Conservation (phyloP, 2,888 invertebrate genomes). For the Archips crataeganus region DNA sequence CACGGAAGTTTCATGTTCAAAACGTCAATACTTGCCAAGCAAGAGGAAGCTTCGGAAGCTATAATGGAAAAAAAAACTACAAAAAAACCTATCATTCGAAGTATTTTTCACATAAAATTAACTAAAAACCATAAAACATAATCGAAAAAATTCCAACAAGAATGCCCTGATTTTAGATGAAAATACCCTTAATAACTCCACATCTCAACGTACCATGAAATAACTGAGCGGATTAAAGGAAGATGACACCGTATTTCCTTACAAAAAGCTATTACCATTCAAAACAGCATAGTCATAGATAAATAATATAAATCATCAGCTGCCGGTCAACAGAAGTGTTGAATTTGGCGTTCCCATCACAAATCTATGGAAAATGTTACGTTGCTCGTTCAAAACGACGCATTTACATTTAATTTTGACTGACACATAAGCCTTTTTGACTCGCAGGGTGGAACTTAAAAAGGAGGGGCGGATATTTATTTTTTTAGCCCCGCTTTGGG, state of each 20-base stretch:
- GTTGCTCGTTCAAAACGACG: slow-evolving; percentile 4
- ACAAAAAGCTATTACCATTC: slow-evolving; percentile 39
- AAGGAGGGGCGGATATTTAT: slow-evolving; percentile 63
- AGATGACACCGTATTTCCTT: slow-evolving; percentile 77
- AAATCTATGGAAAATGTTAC: slow-evolving; percentile 57
- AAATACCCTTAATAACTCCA: slow-evolving; percentile 31
- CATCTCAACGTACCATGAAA: slow-evolving; percentile 70
- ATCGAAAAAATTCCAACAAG: slow-evolving; percentile 11
- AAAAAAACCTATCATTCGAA: not conserved
- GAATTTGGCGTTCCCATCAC: slow-evolving; percentile 76
- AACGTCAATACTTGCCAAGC: too few relatives aligned
- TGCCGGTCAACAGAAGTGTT: slow-evolving; percentile 67
- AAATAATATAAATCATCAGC: slow-evolving; percentile 80
- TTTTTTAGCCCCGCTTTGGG: slow-evolving; percentile 72
- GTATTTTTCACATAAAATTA: not conserved
- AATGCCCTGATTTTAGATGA: not conserved
- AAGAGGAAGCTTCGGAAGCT: too few relatives aligned
- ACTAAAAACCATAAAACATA: slow-evolving; percentile 7
- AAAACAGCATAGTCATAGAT: slow-evolving; percentile 71
- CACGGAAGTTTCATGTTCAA: too few relatives aligned
- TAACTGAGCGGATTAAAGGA: slow-evolving; percentile 71
- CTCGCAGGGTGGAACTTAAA: slow-evolving; percentile 15
- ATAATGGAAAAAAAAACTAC: not conserved
- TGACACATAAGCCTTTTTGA: slow-evolving; percentile 12
- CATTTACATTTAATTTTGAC: slow-evolving; percentile 10